Evolutionary conservation across 2,797 vertebrate genomes (phyloP), one percentile per base, ranked within the genome.

Genomic region (Sebastes taczanowskii): DNA sequence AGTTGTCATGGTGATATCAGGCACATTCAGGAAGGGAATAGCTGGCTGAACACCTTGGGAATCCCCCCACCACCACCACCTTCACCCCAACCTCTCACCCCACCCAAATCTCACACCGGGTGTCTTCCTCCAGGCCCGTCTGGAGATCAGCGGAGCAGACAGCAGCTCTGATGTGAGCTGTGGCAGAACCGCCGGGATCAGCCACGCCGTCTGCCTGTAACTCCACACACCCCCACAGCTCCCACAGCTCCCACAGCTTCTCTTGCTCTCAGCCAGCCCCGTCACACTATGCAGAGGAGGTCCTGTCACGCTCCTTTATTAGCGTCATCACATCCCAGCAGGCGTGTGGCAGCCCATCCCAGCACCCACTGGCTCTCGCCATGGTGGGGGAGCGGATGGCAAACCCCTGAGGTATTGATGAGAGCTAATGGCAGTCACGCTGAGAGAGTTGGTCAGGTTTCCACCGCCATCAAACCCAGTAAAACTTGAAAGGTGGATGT

Each of bases 1-100:
- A 71, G 96, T 96, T 92, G 94, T 95, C 95, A 96, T 96, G 95
- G 96, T 92, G 95, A 96, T 89, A 2, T 4, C 63, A 60, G 90
- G 88, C 90, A 91, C 59, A 42, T 90, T 91, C 75, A 53, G 67
- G 70, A 71, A 75, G 80, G 84, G 84, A 81, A 88, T 78, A 80
- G 82, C 86, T 86, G 88, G 69, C 73, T 88, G 68, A 89, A 88
- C 86, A 93, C 90, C 93, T 88, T 91, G 91, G 95, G 95, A 94
- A 94, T 91, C 90, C 89, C 89, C 66, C 71, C 25, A 23, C 53
- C 63, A 71, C 46, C 25, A 62, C n/a, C 68, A 11, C 38, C 35
- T 22, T 14, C 59, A 30, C 49, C 18, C 35, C 7, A 52, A 30
- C 3, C 18, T 60, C 52, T 49, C 29, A 52, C 16, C 32, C 18